phyloP scores from a whole-genome alignment of 2,797 vertebrate species.

The Xenops minutus region DNA sequence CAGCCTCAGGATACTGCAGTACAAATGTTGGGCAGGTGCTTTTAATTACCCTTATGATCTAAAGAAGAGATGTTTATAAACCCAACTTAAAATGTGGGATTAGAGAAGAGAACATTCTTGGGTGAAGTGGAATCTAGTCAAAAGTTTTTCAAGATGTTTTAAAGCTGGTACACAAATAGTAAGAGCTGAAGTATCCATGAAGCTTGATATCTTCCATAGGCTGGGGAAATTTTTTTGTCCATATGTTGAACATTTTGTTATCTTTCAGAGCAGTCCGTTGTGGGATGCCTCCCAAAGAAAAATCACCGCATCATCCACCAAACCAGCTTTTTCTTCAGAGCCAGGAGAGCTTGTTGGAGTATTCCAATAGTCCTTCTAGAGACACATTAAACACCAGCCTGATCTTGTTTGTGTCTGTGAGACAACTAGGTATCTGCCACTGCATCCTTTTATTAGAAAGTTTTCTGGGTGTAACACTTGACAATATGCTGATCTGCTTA shows the following conservation, averaged over 20 bases:
- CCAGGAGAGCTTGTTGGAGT: neutral
- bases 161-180: neutral
- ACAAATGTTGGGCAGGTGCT: neutral
- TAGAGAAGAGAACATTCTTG: neutral
- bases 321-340: neutral
- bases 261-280: neutral
- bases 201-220: neutral
- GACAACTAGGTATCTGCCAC: neutral
- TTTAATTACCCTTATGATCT: neutral
- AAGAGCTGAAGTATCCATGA: neutral
- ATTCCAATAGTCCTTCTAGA: neutral
- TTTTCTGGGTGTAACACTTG: neutral
- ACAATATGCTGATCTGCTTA: neutral
- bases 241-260: neutral
- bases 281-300: neutral
- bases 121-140: neutral
- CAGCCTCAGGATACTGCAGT: neutral
- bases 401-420: neutral
- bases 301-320: neutral
- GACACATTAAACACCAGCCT: neutral
- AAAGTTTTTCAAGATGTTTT: neutral
- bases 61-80: conserved; percentile 1
- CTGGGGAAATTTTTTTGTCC: neutral
- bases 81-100: neutral
- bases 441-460: accelerated